These are phyloP conservation scores for Agrochola litura DNA, from an alignment of 2,888 invertebrate species.

Conservation along the genomic window DNA sequence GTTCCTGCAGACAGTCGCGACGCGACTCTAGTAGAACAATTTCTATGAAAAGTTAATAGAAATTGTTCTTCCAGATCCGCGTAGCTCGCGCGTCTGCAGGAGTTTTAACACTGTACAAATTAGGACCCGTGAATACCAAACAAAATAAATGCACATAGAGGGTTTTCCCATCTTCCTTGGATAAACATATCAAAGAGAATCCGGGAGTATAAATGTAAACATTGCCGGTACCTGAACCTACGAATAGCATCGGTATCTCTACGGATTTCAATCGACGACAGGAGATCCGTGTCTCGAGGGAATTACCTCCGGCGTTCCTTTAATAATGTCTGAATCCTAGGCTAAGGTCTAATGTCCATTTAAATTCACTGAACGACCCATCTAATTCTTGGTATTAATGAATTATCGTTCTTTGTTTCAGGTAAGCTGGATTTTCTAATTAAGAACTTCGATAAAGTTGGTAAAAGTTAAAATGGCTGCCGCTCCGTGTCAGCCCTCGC, in stretches of 20 bases:
- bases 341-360: slow-evolving; percentile 31
- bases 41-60: background rate
- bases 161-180: slow-evolving; percentile 17
- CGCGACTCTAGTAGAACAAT: background rate
- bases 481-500: background rate
- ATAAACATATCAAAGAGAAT: slow-evolving; percentile 49
- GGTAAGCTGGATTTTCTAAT: slow-evolving; percentile 64
- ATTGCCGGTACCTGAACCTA: slow-evolving; percentile 21
- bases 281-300: slow-evolving; percentile 50
- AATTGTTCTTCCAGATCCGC: background rate
- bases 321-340: slow-evolving; percentile 33
- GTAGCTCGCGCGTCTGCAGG: background rate
- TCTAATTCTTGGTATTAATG: slow-evolving; percentile 33
- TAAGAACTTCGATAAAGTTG: slow-evolving; percentile 26
- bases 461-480: slow-evolving; percentile 47
- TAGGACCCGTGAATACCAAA: background rate
- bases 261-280: slow-evolving; percentile 57
- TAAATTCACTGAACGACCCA: slow-evolving; percentile 20
- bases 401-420: slow-evolving; percentile 66
- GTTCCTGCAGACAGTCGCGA: no score
- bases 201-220: slow-evolving; percentile 41
- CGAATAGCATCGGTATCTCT: slow-evolving; percentile 39
- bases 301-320: slow-evolving; percentile 47
- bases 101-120: background rate
- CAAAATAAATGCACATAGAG: background rate